These are phyloP conservation scores for Chrysocyon brachyurus DNA, from an alignment of 2,797 vertebrate species.

Conservation along the genomic window DNA sequence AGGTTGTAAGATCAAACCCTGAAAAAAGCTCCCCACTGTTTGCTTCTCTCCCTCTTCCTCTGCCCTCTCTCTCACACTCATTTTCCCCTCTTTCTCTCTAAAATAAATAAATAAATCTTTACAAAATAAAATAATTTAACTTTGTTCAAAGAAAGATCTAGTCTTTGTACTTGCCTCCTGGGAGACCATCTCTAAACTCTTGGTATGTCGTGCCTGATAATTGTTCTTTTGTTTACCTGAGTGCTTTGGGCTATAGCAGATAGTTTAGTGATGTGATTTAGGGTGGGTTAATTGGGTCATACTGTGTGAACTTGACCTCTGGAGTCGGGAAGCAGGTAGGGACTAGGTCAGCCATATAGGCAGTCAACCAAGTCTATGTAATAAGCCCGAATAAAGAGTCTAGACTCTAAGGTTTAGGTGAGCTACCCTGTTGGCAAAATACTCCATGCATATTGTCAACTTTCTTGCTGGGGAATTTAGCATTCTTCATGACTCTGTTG, in stretches of 20 bases:
- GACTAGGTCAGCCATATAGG: neutral
- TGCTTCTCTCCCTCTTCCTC: no score
- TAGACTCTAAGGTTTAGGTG: neutral
- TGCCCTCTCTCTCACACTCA: no score
- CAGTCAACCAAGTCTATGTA: neutral
- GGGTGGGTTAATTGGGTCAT: neutral
- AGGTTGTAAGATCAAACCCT: no score
- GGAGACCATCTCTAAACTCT: neutral
- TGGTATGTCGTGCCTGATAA: neutral
- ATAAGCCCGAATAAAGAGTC: neutral
- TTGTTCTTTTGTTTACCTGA: neutral
- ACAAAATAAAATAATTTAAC: neutral
- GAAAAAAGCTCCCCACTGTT: no score
- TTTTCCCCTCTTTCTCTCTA: no score
- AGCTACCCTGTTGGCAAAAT: neutral
- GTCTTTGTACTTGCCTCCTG: neutral
- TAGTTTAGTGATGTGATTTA: neutral
- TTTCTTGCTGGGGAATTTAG: neutral
- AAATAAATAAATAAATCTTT: no score
- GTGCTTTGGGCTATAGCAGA: neutral
- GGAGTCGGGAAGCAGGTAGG: neutral
- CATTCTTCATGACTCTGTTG: no score
- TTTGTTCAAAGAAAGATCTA: neutral
- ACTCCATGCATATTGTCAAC: neutral
- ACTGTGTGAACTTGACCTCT: neutral